These are phyloP conservation scores for Antheraea mylitta DNA, from an alignment of 1,140 invertebrate genomes.

Conservation along the genomic window DNA sequence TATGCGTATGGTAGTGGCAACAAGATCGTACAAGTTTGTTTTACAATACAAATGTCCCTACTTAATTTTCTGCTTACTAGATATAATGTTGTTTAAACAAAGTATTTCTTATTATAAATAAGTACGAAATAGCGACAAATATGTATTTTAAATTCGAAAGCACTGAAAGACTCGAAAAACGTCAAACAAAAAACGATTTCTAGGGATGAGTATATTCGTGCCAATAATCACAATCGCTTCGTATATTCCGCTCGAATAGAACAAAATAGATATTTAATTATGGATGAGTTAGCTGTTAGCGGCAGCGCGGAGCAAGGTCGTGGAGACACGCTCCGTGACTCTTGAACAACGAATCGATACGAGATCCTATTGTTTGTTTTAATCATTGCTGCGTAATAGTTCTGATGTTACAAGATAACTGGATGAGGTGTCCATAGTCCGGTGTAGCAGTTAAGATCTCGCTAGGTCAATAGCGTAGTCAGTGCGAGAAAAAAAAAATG, in stretches of 20 bases:
- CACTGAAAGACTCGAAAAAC: not conserved
- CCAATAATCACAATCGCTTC: slow-evolving; percentile 4
- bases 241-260: not conserved
- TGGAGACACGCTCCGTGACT: slow-evolving; percentile 7
- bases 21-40: too few relatives aligned
- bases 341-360: slow-evolving; percentile 2
- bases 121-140: too few relatives aligned
- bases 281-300: slow-evolving; percentile 6
- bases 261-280: slow-evolving; percentile 4
- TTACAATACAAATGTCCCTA: too few relatives aligned
- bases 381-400: slow-evolving; percentile 1
- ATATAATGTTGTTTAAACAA: too few relatives aligned
- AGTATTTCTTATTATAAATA: too few relatives aligned
- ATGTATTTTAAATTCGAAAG: not conserved
- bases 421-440: not conserved
- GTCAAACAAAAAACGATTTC: not conserved
- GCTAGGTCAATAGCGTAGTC: too few relatives aligned
- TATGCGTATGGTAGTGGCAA: too few relatives aligned
- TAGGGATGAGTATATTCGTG: not conserved
- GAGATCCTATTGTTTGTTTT: slow-evolving; percentile 7
- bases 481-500: too few relatives aligned
- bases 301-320: slow-evolving; percentile 3
- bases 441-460: too few relatives aligned
- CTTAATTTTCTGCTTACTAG: too few relatives aligned
- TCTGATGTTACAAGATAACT: not conserved